Evolutionary conservation across 2,113 vertebrate species (phyloP), one percentile per base, ranked within the genome.

Genomic region (Dendrocopos noguchii): DNA sequence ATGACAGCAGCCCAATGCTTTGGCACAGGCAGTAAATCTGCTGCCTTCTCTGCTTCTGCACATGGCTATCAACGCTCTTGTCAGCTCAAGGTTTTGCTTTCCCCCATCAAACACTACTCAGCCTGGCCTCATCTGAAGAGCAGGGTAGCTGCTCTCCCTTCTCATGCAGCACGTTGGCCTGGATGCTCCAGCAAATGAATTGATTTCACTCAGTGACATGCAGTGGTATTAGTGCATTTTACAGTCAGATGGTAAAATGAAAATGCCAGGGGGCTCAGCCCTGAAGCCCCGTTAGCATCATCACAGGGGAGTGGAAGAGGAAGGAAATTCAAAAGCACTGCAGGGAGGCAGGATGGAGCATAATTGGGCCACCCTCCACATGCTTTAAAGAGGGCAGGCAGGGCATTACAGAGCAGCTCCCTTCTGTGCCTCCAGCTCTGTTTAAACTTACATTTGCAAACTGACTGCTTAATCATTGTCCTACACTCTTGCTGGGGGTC

Each of bases 281-380:
- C 46, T 34, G 15, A 50, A 90, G 78, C 76, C 29, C 17, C 33
- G 21, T 50, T 34, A 79, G 53, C 20, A 21, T 10, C 29, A 64
- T 52, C 1, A 3, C 17, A 82, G 47, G 72, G 28, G 42, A 33
- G n/a, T 10, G n/a, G 36, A 75, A 74, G 19, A 71, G 18, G 33
- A 78, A 81, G 42, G 47, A 63, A 87, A 64, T 59, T 52, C 36
- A 13, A 29, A 71, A 39, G 28, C 56, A 18, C 34, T 47, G 59
- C 52, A 34, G 34, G 25, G 44, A 71, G 39, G 22, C 39, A 74
- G 46, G 25, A 78, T 72, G 24, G 42, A 74, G 47, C 17, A 5
- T 44, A 33, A 21, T 47, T 16, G n/a, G 75, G 22, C 53, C 82
- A 59, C 53, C 33, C 12, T 52, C 72, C 33, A 31, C 0, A 0